These are phyloP conservation scores for Drosophila littoralis DNA, from an alignment of 1,140 invertebrate genomes.

Conservation along the genomic window DNA sequence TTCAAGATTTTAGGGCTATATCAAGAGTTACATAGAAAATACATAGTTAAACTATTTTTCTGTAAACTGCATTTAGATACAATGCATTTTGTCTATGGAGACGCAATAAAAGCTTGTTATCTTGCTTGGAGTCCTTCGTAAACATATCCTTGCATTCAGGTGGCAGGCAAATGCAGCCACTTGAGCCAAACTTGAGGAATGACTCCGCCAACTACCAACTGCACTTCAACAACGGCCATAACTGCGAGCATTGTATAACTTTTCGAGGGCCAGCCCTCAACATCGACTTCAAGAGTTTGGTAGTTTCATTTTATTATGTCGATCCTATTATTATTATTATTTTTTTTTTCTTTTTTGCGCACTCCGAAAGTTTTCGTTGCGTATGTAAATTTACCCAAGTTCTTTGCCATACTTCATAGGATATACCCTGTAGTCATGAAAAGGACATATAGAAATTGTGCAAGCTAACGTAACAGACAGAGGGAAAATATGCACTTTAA, in stretches of 20 bases:
- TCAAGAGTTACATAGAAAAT: no score
- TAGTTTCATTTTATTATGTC: constrained; percentile 45
- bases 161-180: constrained; percentile 32
- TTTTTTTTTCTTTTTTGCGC: constrained; percentile 11
- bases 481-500: background rate
- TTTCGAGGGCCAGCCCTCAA: constrained; percentile 27
- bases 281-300: constrained; percentile 30
- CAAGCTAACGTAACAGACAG: background rate
- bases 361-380: constrained; percentile 33
- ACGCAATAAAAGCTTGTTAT: constrained; percentile 20
- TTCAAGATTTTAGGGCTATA: no score
- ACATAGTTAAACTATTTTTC: no score
- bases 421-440: background rate
- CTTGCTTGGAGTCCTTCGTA: constrained; percentile 16
- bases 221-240: constrained; percentile 33
- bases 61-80: background rate
- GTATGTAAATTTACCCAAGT: background rate
- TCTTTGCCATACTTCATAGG: no score
- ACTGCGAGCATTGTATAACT: constrained; percentile 45
- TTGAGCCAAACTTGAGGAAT: constrained; percentile 8
- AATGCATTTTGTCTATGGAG: background rate
- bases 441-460: background rate
- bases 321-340: constrained; percentile 22
- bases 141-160: constrained; percentile 46
- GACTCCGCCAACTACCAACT: constrained; percentile 20